Conservation (phyloP, 2,888 invertebrate species). For the Synergus gifuensis region DNA sequence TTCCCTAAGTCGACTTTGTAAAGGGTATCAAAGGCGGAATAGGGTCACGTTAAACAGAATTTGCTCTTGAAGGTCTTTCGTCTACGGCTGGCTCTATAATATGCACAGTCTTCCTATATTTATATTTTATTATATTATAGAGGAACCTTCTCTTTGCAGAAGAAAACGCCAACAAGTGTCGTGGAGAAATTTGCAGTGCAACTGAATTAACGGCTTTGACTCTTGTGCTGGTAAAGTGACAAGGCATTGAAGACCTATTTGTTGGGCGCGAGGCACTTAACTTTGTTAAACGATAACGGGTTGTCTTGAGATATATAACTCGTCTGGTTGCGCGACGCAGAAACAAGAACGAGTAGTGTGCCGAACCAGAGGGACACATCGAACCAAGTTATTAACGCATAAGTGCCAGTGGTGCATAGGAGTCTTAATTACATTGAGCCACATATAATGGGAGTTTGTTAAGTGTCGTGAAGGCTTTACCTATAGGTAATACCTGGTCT, state of each 20-base stretch:
- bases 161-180: conserved; percentile 13
- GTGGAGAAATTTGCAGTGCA: conserved; percentile 43
- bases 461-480: conserved; percentile 57
- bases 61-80: conserved; percentile 11
- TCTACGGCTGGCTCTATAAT: background rate
- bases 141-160: conserved; percentile 12
- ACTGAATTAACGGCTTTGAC: conserved; percentile 41
- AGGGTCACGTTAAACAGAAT: background rate
- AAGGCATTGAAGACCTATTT: background rate
- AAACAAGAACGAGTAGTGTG: conserved; percentile 26
- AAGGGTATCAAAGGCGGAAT: conserved; percentile 14
- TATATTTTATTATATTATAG: background rate
- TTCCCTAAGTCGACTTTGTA: background rate
- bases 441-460: conserved; percentile 66
- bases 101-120: background rate
- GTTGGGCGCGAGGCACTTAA: conserved; percentile 42
- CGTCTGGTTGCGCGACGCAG: conserved; percentile 11
- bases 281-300: conserved; percentile 44
- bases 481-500: conserved; percentile 54
- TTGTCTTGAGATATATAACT: conserved; percentile 32
- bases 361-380: conserved; percentile 42
- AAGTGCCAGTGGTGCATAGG: conserved; percentile 52
- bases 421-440: conserved; percentile 62
- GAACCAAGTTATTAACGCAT: conserved; percentile 57
- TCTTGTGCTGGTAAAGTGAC: conserved; percentile 38